These are phyloP conservation scores for Myopa tessellatipennis DNA, from an alignment of 2,888 invertebrate species.

Conservation along the genomic window DNA sequence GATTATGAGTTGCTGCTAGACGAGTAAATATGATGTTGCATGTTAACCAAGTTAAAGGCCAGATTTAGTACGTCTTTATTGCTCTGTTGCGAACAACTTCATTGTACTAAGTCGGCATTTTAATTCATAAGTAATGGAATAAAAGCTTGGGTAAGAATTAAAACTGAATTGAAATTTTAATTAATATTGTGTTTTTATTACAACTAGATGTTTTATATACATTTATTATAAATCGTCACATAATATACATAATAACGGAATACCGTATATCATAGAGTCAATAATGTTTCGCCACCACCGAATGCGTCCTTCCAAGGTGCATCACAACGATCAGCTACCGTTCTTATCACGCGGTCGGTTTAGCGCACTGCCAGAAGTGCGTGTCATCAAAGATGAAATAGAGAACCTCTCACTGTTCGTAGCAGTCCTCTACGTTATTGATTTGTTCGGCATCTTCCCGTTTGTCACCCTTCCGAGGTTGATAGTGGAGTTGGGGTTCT, in stretches of 20 bases:
- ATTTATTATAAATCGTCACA: not conserved
- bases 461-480: conserved; percentile 81
- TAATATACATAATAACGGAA: no score
- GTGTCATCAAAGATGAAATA: conserved; percentile 53
- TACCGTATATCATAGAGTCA: not conserved
- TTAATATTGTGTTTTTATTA: not conserved
- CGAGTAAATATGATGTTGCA: not conserved
- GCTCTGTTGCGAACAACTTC: conserved; percentile 7
- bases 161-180: not conserved
- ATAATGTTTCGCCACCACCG: conserved; percentile 46
- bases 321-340: conserved; percentile 61
- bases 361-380: conserved; percentile 64
- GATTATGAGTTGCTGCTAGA: conserved; percentile 18
- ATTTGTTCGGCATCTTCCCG: conserved; percentile 86
- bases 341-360: conserved; percentile 62
- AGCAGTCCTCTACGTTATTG: conserved; percentile 81
- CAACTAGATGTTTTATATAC: not conserved
- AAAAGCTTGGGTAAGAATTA: not conserved
- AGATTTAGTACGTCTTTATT: conserved; percentile 13
- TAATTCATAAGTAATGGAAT: not conserved
- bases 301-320: conserved; percentile 45
- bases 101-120: not conserved
- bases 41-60: conserved; percentile 2
- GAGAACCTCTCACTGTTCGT: conserved; percentile 74
- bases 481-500: conserved; percentile 79